Base-by-base conservation (phyloP, 1,140 invertebrate genomes). In the Drosophila yakuba region DNA sequence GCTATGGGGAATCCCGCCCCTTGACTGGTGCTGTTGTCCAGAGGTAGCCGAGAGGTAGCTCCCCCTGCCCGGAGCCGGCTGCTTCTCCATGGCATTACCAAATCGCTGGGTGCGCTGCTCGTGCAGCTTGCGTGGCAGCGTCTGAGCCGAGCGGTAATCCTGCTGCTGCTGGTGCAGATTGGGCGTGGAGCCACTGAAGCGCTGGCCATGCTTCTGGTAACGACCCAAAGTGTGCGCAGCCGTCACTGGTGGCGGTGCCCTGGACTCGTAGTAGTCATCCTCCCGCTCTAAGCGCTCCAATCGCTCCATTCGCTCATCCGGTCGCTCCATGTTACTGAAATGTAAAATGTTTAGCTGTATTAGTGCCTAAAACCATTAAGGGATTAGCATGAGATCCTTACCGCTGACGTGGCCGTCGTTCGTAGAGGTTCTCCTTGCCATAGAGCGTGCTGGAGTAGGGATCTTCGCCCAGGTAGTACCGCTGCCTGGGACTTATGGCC, bases 381-480 rank as follows among this genome's bases (percentile, higher is more conserved):
- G 41, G 14, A 10, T 12, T 41, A 3, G 14, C 7, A 7, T 6
- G 2, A n/a, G 10, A 7, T 36, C 61, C 71, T 39, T 74, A 73
- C 28, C 60, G 47, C 39, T 76, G 74, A 25, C 74, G 74, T n/a
- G 74, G 74, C 92, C 93, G 69, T 91, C 83, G 74, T 47, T 95
- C 95, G 93, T 97, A 96, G 79, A 96, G 96, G 79, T 96, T 96
- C 91, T 97, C 96, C 62, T 95, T 94, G 36, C 96, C 96, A 89
- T 96, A 96, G 78, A 96, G 96, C 85, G 95, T 96, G 59, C 96
- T 96, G 32, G 94, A 95, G 90, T 96, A 97, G 4, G 96, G 96
- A 93, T 97, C 96, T 92, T 97, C 96, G 11, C 96, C 96, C 39
- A 97, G 93, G 89, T 97, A 97, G 92, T 96, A 97, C 59, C 95